Conservation (phyloP, 2,113 vertebrate species). For the Helogale parvula region DNA sequence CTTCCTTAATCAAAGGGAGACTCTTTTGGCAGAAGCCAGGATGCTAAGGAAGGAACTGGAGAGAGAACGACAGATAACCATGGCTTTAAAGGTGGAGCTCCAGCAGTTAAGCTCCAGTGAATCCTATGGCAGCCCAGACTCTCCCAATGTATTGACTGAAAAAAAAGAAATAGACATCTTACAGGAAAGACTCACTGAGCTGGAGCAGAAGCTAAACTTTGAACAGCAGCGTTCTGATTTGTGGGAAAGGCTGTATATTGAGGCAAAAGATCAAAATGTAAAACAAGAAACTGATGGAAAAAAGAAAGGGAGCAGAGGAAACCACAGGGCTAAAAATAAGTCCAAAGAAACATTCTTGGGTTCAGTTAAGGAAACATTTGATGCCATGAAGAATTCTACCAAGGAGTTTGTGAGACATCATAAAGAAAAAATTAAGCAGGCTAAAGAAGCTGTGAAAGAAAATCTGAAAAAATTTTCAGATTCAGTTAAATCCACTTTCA, state of each 20-base stretch:
- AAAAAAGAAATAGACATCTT: conserved; percentile 86
- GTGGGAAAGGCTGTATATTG: conserved; percentile 96
- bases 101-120: conserved; percentile 83
- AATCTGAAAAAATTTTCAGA: conserved; percentile 97
- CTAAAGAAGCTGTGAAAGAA: conserved; percentile 97
- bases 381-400: conserved; percentile 98
- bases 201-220: conserved; percentile 93
- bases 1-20: conserved; percentile 90
- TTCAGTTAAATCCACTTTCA: conserved; percentile 96
- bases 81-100: conserved; percentile 88
- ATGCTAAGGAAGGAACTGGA: conserved; percentile 90
- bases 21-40: conserved; percentile 89
- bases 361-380: conserved; percentile 95
- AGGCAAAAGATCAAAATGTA: conserved; percentile 90
- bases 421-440: conserved; percentile 98
- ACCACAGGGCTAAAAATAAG: conserved; percentile 85
- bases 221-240: conserved; percentile 98
- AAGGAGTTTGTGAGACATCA: conserved; percentile 98
- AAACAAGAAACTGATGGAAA: conserved; percentile 78
- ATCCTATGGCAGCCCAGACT: conserved; percentile 25
- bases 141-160: conserved; percentile 52
- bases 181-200: conserved; percentile 87
- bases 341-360: conserved; percentile 90
- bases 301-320: conserved; percentile 86
- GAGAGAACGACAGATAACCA: conserved; percentile 87